These are phyloP conservation scores for Pseudomyrmex concolor DNA, from an alignment of 1,140 invertebrate genomes.

Conservation along the genomic window DNA sequence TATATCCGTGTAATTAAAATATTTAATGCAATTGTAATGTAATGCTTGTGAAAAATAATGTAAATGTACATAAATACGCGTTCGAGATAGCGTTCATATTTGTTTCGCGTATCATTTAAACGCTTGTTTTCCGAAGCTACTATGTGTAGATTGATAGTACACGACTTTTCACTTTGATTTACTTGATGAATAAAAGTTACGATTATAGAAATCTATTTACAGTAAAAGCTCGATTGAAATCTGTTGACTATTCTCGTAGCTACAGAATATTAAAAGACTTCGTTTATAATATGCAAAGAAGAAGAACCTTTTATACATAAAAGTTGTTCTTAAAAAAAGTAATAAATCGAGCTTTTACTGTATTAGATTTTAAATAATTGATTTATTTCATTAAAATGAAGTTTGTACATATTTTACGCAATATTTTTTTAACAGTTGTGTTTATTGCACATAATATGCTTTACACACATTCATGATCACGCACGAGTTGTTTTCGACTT, in stretches of 20 bases:
- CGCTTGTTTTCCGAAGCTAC: not conserved
- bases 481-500: conserved; percentile 13
- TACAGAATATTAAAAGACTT: no score
- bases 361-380: not conserved
- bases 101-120: not conserved
- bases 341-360: not conserved
- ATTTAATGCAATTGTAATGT: not conserved
- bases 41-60: not conserved
- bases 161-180: no score
- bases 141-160: not conserved
- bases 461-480: conserved; percentile 20
- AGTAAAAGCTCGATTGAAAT: no score
- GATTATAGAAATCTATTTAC: no score
- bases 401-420: not conserved
- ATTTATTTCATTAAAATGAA: no score
- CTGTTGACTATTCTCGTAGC: no score
- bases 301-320: no score
- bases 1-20: not conserved
- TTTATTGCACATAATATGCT: conserved; percentile 16
- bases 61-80: conserved; percentile 8
- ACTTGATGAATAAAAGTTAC: no score
- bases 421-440: conserved; percentile 29
- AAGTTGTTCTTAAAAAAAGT: no score
- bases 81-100: not conserved
- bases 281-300: no score